phyloP scores from a whole-genome alignment of 2,797 vertebrate species.

The Hydrocynus forskahlii region DNA sequence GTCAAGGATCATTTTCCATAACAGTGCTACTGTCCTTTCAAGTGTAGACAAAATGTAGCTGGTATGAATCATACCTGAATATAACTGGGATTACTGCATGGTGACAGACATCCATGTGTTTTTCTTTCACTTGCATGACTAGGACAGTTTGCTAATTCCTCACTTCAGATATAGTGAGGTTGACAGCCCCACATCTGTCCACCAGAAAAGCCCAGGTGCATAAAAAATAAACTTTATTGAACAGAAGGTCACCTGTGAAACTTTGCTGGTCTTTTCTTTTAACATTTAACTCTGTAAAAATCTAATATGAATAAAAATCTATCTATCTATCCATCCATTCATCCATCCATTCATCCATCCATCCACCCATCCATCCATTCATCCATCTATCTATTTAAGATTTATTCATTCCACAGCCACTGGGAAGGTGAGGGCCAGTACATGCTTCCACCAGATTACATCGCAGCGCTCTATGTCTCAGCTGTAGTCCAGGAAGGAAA shows the following conservation, averaged over 20 bases:
- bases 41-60: neutral
- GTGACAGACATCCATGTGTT: neutral
- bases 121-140: neutral
- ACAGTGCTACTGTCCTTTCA: slow-evolving; percentile 1
- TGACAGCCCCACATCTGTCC: neutral
- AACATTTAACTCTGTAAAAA: neutral
- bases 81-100: neutral
- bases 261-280: neutral
- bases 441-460: no score
- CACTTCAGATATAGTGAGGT: neutral
- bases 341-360: no score
- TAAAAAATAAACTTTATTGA: neutral
- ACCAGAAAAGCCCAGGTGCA: neutral
- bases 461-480: no score
- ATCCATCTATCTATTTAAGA: no score
- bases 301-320: no score
- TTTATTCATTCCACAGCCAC: no score
- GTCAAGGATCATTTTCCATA: slow-evolving; percentile 6
- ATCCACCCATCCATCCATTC: no score
- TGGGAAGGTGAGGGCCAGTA: no score
- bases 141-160: neutral
- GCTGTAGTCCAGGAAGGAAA: no score
- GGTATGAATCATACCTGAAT: slow-evolving; percentile 4
- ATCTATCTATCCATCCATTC: no score
- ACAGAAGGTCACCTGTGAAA: neutral